A percentile compares a stretch with the other conserved stretches of the same genome.
phyloP scores from a whole-genome alignment of 2,888 invertebrate species.

The Cantharis rustica region DNA sequence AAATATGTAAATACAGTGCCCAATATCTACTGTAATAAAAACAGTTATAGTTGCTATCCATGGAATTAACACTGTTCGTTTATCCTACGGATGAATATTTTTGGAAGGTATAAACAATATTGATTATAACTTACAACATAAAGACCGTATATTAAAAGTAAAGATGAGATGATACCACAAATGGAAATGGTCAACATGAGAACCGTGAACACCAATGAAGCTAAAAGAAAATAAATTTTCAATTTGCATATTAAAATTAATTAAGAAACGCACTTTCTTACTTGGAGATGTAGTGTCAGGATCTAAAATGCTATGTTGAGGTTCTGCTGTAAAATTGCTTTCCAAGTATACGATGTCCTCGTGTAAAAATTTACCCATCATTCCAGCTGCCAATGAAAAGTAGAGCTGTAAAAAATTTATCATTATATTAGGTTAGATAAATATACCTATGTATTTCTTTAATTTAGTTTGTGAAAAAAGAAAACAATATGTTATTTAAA shows the following conservation, averaged over 20 bases:
- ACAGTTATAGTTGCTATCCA: conserved; percentile 73
- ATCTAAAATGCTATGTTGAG: conserved; percentile 54
- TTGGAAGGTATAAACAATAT: neutral
- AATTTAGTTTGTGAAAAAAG: neutral
- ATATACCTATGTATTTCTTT: neutral
- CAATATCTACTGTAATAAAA: conserved; percentile 69
- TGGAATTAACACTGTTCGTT: conserved; percentile 71
- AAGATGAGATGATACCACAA: conserved; percentile 69
- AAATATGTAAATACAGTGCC: conserved; percentile 70
- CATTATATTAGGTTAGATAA: neutral
- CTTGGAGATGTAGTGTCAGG: conserved; percentile 56
- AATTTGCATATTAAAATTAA: neutral
- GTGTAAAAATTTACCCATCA: conserved; percentile 67
- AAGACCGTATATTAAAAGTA: conserved; percentile 70
- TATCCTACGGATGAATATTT: conserved; percentile 66
- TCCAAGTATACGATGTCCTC: conserved; percentile 69
- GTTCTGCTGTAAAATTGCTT: conserved; percentile 57
- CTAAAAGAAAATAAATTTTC: conserved; percentile 51
- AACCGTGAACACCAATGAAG: conserved; percentile 73
- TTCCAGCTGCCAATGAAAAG: conserved; percentile 67
- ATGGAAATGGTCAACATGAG: conserved; percentile 69
- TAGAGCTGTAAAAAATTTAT: conserved; percentile 64
- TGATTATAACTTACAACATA: conserved; percentile 64
- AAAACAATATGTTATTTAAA: too few species aligned
- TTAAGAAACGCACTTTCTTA: conserved; percentile 44